These are phyloP conservation scores for Numenius phaeopus DNA, from an alignment of 2,797 vertebrate genomes.

Conservation along the genomic window DNA sequence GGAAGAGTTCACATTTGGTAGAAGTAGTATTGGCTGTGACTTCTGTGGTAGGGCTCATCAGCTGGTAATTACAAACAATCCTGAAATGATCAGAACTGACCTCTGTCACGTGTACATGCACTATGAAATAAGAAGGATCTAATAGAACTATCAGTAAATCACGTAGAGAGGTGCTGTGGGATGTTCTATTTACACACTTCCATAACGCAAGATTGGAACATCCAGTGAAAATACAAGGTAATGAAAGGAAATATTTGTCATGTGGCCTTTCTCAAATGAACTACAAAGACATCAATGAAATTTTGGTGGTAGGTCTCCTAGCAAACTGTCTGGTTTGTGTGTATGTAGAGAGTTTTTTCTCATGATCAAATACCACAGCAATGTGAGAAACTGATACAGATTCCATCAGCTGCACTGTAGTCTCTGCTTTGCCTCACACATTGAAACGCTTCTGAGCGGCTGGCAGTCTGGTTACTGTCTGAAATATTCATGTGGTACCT, in stretches of 20 bases:
- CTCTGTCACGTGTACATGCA: rapidly evolving
- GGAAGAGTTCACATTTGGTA: not conserved
- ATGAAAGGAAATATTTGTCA: not conserved
- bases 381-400: not conserved
- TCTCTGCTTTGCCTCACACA: not conserved
- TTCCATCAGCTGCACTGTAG: not conserved
- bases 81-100: not conserved
- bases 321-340: not conserved
- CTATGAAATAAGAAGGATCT: not conserved
- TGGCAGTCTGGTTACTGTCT: not conserved
- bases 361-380: not conserved
- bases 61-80: not conserved
- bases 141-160: not conserved
- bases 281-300: not conserved
- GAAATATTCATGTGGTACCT: not conserved
- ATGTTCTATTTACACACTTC: not conserved
- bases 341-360: not conserved
- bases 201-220: not conserved
- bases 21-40: not conserved
- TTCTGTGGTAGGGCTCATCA: rapidly evolving
- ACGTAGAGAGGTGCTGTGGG: not conserved
- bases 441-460: not conserved
- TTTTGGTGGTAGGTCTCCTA: not conserved
- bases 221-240: not conserved
- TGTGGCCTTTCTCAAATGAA: not conserved